These are phyloP conservation scores for Cygnus buccinator DNA, from an alignment of 2,113 vertebrate genomes.

Conservation along the genomic window DNA sequence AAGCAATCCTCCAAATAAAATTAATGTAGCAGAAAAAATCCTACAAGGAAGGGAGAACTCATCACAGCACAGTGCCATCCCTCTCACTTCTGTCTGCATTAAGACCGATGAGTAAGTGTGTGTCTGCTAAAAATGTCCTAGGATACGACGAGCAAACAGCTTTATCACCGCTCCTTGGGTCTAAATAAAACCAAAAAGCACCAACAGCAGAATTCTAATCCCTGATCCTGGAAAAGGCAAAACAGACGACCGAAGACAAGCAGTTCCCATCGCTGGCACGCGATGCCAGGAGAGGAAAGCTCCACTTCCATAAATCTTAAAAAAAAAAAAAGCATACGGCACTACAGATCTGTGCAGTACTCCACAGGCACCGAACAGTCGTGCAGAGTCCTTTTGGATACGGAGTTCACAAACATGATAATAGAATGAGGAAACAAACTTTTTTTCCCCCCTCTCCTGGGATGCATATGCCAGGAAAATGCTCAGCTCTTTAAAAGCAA, in stretches of 20 bases:
- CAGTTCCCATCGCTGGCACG: neutral
- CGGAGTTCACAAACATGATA: constrained; percentile 17
- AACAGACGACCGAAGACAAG: neutral
- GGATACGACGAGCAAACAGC: neutral
- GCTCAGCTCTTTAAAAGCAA: constrained; percentile 12
- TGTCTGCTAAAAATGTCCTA: neutral
- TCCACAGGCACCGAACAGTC: neutral
- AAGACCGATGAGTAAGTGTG: neutral
- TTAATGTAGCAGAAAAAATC: neutral
- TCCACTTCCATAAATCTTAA: neutral
- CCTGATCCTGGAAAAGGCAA: neutral
- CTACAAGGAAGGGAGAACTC: neutral
- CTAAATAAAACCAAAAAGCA: neutral
- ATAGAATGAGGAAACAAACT: neutral
- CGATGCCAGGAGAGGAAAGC: neutral
- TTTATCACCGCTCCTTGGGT: neutral
- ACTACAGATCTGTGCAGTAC: neutral
- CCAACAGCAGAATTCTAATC: neutral
- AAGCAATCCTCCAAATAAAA: neutral
- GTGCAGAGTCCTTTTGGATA: neutral
- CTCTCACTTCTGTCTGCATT: neutral
- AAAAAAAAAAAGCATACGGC: neutral
- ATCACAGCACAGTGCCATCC: neutral
- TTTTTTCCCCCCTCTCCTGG: neutral
- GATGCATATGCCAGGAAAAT: neutral